Evolutionary conservation across 2,888 invertebrate species (phyloP), one percentile per base, ranked within the genome.

Genomic region (Sicus ferrugineus): DNA sequence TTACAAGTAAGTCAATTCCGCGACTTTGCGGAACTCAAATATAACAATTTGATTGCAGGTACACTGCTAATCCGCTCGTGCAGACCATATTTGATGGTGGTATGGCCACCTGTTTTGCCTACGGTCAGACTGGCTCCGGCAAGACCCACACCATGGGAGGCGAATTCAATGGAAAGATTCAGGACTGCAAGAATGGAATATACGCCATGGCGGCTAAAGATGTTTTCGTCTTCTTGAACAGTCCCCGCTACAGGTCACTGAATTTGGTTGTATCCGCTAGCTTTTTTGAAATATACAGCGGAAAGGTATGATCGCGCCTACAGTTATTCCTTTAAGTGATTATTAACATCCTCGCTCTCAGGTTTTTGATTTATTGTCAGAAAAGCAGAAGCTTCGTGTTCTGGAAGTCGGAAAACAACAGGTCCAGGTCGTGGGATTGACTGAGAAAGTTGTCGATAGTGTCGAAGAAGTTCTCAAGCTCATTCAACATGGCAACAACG

Each of bases 81-180:
- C 94, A 96, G 86, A 97, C 97, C 68, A 95, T 99, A 83, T 99
- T 99, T 87, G 98, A 99, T 76, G 96, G 97, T 72, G 98, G 98
- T 58, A 98, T 98, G 94, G 98, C 99, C 28, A 99, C 99, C 30
- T 99, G 99, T 86, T 99, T 99, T 87, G 98, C 99, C 4, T 99
- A 99, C 86, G 99, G 99, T 67, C 99, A 99, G 87, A 99, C 98
- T 1, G 99, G 98, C 59, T 96, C 96, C 80, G 90, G 97, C 83
- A 94, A 99, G 88, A 91, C 98, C 78, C 93, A 99, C 88, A 99
- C 98, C 48, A 99, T 99, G 98, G 98, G 98, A 58, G 98, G 98
- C n/a, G 97, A 94, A 85, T 98, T 93, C 83, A 93, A 91, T 88
- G 96, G 93, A 71, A 97, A 94, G 88, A 93, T 91, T 75, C 98